phyloP scores from a whole-genome alignment of 2,113 vertebrate species.

The Colistium nudipinnis region DNA sequence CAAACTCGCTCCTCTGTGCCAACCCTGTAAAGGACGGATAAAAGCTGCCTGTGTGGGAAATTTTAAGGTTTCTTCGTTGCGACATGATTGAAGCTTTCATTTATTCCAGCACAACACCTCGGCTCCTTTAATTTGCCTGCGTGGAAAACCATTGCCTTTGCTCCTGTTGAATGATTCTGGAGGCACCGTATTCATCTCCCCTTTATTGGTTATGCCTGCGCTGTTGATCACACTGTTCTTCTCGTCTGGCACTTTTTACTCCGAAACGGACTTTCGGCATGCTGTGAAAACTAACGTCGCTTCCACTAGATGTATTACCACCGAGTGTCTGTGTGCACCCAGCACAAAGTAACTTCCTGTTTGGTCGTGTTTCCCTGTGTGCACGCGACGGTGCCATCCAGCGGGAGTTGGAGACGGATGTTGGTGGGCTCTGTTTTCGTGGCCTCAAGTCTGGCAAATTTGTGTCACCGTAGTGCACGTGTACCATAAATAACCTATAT shows the following conservation, averaged over 20 bases:
- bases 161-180: constrained; percentile 28
- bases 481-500: not conserved
- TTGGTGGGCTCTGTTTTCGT: constrained; percentile 17
- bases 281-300: constrained; percentile 41
- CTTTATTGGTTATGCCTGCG: constrained; percentile 13
- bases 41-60: not conserved
- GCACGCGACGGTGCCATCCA: not conserved
- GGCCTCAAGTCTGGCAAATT: constrained; percentile 36
- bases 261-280: constrained; percentile 19
- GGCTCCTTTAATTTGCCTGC: constrained; percentile 20
- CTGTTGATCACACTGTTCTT: constrained; percentile 19
- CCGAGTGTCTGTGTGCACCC: constrained; percentile 14
- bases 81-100: constrained; percentile 4
- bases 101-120: constrained; percentile 22
- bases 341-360: not conserved
- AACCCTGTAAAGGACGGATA: not conserved
- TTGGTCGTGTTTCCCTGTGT: constrained; percentile 15
- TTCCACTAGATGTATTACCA: constrained; percentile 31
- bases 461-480: not conserved
- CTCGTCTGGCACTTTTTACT: constrained; percentile 6
- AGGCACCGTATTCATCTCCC: constrained; percentile 28
- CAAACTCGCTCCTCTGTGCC: not conserved
- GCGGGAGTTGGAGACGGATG: constrained; percentile 9
- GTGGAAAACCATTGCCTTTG: constrained; percentile 12
- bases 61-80: constrained; percentile 1